phyloP scores from a whole-genome alignment of 2,888 invertebrate species.

The Polydesmus complanatus region DNA sequence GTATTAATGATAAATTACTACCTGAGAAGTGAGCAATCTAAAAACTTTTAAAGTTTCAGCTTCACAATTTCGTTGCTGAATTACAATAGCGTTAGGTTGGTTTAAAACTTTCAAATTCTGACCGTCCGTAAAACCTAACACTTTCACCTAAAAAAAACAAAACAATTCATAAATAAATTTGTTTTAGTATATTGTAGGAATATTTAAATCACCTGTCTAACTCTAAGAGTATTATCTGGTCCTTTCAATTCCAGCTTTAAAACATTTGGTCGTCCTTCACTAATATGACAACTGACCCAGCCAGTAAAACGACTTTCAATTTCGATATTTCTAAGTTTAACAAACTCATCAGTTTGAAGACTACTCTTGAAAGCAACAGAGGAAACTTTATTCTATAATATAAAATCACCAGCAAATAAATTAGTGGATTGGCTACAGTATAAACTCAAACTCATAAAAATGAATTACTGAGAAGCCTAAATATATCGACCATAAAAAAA shows the following conservation, averaged over 20 bases:
- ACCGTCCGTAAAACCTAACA: constrained; percentile 49
- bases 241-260: constrained; percentile 78
- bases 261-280: constrained; percentile 30
- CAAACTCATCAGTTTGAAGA: constrained; percentile 62
- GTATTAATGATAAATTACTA: constrained; percentile 27
- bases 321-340: constrained; percentile 65
- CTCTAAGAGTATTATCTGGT: constrained; percentile 73
- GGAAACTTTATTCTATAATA: constrained; percentile 72
- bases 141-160: constrained; percentile 36
- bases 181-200: neutral
- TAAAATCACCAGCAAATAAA: neutral
- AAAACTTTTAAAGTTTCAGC: constrained; percentile 84
- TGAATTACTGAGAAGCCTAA: too few relatives aligned
- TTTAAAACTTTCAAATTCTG: constrained; percentile 32
- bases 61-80: constrained; percentile 78
- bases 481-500: too few relatives aligned
- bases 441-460: too few relatives aligned
- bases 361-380: constrained; percentile 74
- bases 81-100: constrained; percentile 37
- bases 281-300: constrained; percentile 76
- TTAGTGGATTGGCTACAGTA: too few relatives aligned
- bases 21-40: constrained; percentile 76
- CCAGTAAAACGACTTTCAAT: constrained; percentile 70
- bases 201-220: constrained; percentile 51
- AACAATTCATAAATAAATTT: constrained; percentile 24